Evolutionary conservation across 1,140 invertebrate genomes (phyloP).

Genomic region (Ips nitidus): DNA sequence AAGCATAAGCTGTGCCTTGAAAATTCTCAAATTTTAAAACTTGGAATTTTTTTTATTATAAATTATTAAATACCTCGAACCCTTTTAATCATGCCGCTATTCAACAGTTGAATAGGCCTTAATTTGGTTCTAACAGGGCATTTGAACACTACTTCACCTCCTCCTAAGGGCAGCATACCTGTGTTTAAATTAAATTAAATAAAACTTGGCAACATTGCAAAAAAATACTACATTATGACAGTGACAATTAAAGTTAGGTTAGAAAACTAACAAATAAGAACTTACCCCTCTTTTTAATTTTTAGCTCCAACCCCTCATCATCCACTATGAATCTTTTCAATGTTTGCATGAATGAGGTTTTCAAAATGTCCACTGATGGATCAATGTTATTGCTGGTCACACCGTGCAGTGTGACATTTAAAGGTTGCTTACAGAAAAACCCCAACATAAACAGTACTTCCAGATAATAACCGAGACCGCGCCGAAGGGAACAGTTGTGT

Average conservation of each 20-base stretch:
- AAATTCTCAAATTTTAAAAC: background rate
- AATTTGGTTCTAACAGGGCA: slow-evolving; percentile 74
- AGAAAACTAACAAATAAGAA: background rate
- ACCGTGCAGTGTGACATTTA: slow-evolving; percentile 81
- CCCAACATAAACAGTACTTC: slow-evolving; percentile 87
- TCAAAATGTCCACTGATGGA: slow-evolving; percentile 85
- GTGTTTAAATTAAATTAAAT: slow-evolving; percentile 16
- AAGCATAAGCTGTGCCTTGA: slow-evolving; percentile 70
- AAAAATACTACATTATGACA: background rate
- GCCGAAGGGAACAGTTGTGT: slow-evolving; percentile 81
- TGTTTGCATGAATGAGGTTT: slow-evolving; percentile 74
- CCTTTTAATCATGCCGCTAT: slow-evolving; percentile 91
- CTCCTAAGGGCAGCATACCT: slow-evolving; percentile 77
- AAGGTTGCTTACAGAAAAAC: slow-evolving; percentile 91
- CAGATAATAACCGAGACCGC: slow-evolving; percentile 83
- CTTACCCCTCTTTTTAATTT: slow-evolving; percentile 79
- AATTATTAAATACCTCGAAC: slow-evolving; percentile 69
- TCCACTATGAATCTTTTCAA: slow-evolving; percentile 83
- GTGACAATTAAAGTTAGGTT: background rate
- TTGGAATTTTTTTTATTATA: background rate
- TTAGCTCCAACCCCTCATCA: slow-evolving; percentile 86
- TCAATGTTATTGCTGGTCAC: slow-evolving; percentile 85
- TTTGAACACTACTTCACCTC: slow-evolving; percentile 86
- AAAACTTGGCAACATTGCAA: slow-evolving; percentile 4
- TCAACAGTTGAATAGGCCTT: slow-evolving; percentile 63